phyloP scores from a whole-genome alignment of 1,140 invertebrate genomes.

The Drosophila ercepeae region DNA sequence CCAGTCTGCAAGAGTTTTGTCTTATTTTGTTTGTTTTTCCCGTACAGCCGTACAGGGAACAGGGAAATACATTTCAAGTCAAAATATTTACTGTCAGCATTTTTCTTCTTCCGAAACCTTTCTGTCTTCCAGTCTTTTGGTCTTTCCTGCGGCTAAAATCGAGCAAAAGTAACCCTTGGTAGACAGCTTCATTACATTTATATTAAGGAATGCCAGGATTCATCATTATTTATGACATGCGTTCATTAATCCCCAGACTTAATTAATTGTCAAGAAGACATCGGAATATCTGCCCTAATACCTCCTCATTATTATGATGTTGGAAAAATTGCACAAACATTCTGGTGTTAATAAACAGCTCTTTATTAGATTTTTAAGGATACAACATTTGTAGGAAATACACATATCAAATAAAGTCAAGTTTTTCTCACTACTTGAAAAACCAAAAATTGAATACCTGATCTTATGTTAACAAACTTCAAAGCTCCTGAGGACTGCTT shows the following conservation, averaged over 20 bases:
- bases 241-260: constrained; percentile 47
- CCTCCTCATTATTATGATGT: constrained; percentile 1
- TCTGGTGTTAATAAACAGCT: constrained; percentile 9
- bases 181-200: constrained; percentile 57
- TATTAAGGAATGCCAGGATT: constrained; percentile 51
- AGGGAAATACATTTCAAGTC: constrained; percentile 57
- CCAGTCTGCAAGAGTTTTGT: constrained; percentile 30
- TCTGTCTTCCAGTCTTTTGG: background rate
- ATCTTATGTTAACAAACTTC: background rate
- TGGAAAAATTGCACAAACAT: background rate
- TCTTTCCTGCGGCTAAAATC: constrained; percentile 4
- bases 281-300: constrained; percentile 20
- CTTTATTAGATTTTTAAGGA: constrained; percentile 22
- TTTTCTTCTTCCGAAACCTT: constrained; percentile 59
- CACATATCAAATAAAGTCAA: too few relatives aligned
- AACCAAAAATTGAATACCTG: too few relatives aligned
- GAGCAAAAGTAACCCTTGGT: constrained; percentile 23
- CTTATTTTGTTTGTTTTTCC: constrained; percentile 45
- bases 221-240: constrained; percentile 62
- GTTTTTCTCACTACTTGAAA: background rate
- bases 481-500: background rate
- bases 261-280: constrained; percentile 52
- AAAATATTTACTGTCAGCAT: constrained; percentile 81
- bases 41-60: too few relatives aligned
- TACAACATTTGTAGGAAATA: too few relatives aligned